Conservation (phyloP, 1,140 invertebrate genomes). For the Tetramorium alpestre region DNA sequence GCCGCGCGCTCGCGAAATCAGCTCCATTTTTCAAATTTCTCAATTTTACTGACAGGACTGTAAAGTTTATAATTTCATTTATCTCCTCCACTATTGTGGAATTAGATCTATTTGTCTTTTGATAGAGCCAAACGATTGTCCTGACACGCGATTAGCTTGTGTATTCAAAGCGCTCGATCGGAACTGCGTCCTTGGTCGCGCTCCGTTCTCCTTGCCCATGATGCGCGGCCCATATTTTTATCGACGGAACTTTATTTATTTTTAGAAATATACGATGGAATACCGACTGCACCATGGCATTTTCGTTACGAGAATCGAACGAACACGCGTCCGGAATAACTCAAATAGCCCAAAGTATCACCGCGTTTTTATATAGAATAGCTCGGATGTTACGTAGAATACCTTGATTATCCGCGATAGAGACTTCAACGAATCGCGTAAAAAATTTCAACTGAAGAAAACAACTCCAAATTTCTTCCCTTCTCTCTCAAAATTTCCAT, state of each 20-base stretch:
- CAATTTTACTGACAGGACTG: background rate
- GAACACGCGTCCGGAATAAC: background rate
- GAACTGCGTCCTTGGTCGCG: slow-evolving; percentile 61
- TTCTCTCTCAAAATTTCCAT: background rate
- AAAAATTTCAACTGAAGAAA: background rate
- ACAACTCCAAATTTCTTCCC: background rate
- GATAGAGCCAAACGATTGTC: background rate
- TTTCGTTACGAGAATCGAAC: slow-evolving; percentile 13
- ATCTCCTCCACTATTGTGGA: background rate
- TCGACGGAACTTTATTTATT: slow-evolving; percentile 70
- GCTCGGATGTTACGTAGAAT: background rate
- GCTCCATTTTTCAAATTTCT: background rate
- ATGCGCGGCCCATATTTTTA: slow-evolving; percentile 67
- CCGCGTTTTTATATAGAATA: background rate
- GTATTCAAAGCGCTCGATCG: slow-evolving; percentile 63
- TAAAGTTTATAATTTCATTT: background rate
- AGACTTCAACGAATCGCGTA: background rate
- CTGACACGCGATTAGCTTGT: slow-evolving; percentile 45
- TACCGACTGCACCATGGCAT: background rate
- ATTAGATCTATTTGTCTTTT: background rate
- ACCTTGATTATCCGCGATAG: background rate
- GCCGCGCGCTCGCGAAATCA: background rate
- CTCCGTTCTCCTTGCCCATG: slow-evolving; percentile 53
- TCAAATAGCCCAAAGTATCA: background rate
- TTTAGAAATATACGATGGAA: slow-evolving; percentile 64